phyloP scores from a whole-genome alignment of 2,888 invertebrate genomes.

The Sialis lutaria region DNA sequence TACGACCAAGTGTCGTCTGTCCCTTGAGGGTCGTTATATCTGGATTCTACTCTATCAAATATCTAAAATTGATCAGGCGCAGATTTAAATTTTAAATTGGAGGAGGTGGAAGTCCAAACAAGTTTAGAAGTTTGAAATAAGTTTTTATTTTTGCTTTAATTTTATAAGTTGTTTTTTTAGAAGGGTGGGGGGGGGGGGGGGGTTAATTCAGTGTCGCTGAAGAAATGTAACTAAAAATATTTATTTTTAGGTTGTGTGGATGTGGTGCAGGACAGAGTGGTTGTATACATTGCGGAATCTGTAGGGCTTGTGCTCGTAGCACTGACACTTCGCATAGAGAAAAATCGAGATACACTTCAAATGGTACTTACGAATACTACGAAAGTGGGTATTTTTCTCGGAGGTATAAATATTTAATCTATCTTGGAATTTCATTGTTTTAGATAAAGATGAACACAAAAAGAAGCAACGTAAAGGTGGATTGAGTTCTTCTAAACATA shows the following conservation, averaged over 20 bases:
- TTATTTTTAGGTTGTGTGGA: constrained; percentile 61
- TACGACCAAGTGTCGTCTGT: too few species aligned
- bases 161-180: too few species aligned
- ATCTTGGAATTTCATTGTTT: not conserved
- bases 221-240: not conserved
- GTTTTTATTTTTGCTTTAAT: too few species aligned
- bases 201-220: not conserved
- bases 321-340: constrained; percentile 19
- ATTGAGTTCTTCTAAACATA: constrained; percentile 1
- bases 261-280: constrained; percentile 94
- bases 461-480: constrained; percentile 2
- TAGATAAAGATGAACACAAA: constrained; percentile 3
- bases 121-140: too few species aligned
- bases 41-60: too few species aligned
- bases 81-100: too few species aligned
- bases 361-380: constrained; percentile 1
- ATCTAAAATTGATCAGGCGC: too few species aligned
- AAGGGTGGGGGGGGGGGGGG: too few species aligned
- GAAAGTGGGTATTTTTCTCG: too few species aligned
- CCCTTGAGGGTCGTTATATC: too few species aligned
- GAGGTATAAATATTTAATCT: not conserved
- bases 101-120: too few species aligned
- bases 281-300: constrained; percentile 82
- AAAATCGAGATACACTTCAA: constrained; percentile 3
- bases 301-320: constrained; percentile 59